Evolutionary conservation across 2,113 vertebrate genomes (phyloP), one percentile per base, ranked within the genome.

Genomic region (Mesocricetus auratus): DNA sequence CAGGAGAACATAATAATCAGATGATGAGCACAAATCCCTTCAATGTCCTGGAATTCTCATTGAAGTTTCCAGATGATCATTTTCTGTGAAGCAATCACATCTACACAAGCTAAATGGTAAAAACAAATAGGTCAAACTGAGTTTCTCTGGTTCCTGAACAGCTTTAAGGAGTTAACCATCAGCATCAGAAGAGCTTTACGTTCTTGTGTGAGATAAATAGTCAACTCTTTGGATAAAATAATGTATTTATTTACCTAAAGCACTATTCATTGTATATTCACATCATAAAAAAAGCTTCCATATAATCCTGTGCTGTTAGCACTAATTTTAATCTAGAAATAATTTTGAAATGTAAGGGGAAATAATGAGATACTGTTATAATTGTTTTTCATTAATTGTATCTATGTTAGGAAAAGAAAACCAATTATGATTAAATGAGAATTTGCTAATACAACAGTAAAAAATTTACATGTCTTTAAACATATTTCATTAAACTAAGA

Each of bases 261-360:
- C 11, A 73, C 9, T 85, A 21, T 73, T 89, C 90, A 74, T 81
- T 91, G 42, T 60, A 50, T n/a, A 69, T 50, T 74, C 16, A 13
- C 29, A 64, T 71, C 24, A 73, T 47, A 79, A 92, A 89, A 4
- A 86, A 78, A 89, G 90, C 42, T 91, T 94, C 33, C 39, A 79
- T 47, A 39, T 53, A 85, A 92, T 47, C 42, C 89, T 39, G 42
- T 12, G n/a, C 22, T 62, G 42, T 31, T 58, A 81, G 39, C 4
- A 39, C 58, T 82, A 31, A 89, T 78, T 90, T 60, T 85, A 87
- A 87, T 88, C 53, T 75, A 94, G n/a, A 94, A 93, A 92, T 93
- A 39, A 93, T 78, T 95, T 90, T 50, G 36, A 95, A 94, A 82
- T 82, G 53, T 86, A 73, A 24, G 50, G 5, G 15, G n/a, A 91